These are phyloP conservation scores for Stichodactyla mertensii DNA, from an alignment of 64 coral and sea anemone species.

Conservation along the genomic window DNA sequence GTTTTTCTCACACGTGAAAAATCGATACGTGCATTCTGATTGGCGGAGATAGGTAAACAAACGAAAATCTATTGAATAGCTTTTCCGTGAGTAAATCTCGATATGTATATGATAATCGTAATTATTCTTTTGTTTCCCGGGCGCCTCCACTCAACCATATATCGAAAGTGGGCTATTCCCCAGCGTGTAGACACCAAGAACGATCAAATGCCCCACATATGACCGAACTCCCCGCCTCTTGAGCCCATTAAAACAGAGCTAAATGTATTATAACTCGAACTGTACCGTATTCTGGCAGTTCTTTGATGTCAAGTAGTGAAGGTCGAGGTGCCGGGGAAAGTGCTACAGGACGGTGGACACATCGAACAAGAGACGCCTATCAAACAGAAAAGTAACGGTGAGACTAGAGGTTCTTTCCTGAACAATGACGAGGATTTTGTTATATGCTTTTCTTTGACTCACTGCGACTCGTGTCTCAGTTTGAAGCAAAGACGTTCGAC, in stretches of 20 bases:
- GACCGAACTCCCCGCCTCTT: not conserved
- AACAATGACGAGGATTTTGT: not conserved
- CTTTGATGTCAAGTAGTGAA: constrained; percentile 8
- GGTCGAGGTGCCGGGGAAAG: constrained; percentile 36
- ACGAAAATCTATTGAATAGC: too few relatives aligned
- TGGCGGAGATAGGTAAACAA: too few relatives aligned
- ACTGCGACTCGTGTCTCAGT: not conserved
- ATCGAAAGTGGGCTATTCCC: too few relatives aligned
- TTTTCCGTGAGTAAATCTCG: too few relatives aligned
- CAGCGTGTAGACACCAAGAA: too few relatives aligned
- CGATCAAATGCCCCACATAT: too few relatives aligned
- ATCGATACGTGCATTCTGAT: too few relatives aligned
- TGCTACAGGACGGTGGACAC: constrained; percentile 25
- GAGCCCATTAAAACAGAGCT: not conserved
- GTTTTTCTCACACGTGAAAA: too few relatives aligned
- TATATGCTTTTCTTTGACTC: not conserved
- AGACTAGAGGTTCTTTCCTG: not conserved
- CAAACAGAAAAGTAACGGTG: not conserved
- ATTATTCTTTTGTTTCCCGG: too few relatives aligned
- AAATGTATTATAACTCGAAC: not conserved
- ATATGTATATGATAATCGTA: too few relatives aligned
- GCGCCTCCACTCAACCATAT: too few relatives aligned
- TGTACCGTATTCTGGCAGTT: constrained; percentile 44
- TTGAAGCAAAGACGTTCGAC: not conserved
- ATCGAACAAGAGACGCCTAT: constrained; percentile 13